Conservation (phyloP, 2,113 vertebrate species). For the Orycteropus afer region DNA sequence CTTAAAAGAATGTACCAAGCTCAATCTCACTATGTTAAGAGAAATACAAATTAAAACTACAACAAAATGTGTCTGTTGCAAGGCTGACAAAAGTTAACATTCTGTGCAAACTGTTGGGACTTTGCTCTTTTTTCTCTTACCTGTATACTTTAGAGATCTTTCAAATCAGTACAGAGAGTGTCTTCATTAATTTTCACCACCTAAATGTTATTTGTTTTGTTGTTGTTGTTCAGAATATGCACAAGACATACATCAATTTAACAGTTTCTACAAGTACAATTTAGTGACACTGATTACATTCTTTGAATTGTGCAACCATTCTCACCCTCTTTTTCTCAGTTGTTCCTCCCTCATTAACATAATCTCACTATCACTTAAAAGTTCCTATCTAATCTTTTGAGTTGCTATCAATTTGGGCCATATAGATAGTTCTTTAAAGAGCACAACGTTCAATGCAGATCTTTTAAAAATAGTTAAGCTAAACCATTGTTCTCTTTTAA, state of each 20-base stretch:
- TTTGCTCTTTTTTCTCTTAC: neutral
- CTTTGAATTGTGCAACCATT: neutral
- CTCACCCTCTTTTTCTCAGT: neutral
- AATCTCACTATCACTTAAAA: neutral
- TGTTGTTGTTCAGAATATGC: neutral
- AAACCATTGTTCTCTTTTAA: neutral
- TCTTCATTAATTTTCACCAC: neutral
- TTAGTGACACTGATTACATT: neutral
- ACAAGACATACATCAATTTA: neutral
- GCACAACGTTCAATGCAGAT: neutral
- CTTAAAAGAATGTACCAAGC: neutral
- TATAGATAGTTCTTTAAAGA: neutral
- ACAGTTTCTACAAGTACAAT: neutral
- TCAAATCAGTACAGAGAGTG: slow-evolving; percentile 1
- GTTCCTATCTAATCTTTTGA: neutral
- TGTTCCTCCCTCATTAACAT: neutral
- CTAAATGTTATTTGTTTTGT: neutral
- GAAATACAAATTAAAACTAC: neutral
- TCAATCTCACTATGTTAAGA: neutral
- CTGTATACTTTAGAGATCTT: slow-evolving; percentile 7
- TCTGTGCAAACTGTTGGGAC: neutral
- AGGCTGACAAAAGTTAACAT: neutral
- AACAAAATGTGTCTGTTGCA: neutral
- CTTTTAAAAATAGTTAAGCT: neutral
- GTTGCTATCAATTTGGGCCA: neutral